phyloP scores from a whole-genome alignment of 2,797 vertebrate genomes.

The Liparis tanakae region DNA sequence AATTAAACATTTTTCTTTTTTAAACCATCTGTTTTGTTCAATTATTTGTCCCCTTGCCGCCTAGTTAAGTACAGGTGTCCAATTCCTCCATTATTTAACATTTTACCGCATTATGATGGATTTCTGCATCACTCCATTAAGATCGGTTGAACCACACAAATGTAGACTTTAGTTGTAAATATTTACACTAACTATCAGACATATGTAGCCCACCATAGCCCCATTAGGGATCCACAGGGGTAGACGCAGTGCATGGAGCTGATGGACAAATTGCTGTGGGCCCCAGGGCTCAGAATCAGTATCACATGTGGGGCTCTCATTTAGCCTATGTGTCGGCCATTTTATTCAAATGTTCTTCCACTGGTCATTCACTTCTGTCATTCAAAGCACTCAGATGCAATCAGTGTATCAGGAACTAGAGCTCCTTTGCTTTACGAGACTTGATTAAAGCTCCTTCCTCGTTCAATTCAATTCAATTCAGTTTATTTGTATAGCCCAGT shows the following conservation, averaged over 20 bases:
- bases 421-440: constrained; percentile 37
- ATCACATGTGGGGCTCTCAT: constrained; percentile 21
- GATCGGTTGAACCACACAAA: not conserved
- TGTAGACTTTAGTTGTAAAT: not conserved
- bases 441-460: constrained; percentile 45
- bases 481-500: too few relatives aligned
- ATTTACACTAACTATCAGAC: not conserved
- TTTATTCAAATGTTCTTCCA: constrained; percentile 41
- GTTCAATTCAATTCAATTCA: too few relatives aligned
- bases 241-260: constrained; percentile 17
- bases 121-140: not conserved
- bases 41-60: constrained; percentile 12
- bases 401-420: constrained; percentile 36
- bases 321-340: constrained; percentile 6
- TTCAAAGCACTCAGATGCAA: constrained; percentile 40
- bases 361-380: constrained; percentile 37
- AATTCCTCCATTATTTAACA: not conserved
- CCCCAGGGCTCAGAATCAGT: constrained; percentile 22
- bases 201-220: constrained; percentile 16
- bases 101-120: not conserved
- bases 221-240: constrained; percentile 29
- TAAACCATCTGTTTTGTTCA: constrained; percentile 16
- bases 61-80: not conserved
- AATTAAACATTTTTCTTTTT: too few relatives aligned
- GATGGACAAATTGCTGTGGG: constrained; percentile 39